Conservation (phyloP, 2,797 vertebrate genomes). For the Lerista edwardsae region DNA sequence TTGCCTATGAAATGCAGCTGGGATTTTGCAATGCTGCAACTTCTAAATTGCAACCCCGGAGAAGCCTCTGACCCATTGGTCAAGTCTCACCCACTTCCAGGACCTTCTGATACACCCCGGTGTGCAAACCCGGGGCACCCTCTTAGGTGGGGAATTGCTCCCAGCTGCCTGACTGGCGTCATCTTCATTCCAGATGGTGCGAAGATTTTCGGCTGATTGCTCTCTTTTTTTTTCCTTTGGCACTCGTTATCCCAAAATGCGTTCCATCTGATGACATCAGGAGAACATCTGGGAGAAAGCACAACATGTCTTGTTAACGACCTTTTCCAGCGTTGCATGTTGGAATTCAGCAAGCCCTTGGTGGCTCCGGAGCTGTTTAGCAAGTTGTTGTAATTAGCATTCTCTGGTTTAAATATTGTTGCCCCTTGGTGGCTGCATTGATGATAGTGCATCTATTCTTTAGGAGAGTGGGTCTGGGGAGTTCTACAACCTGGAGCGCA, state of each 20-base stretch:
- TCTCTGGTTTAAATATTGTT: too few relatives aligned
- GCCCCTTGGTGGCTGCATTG: background rate
- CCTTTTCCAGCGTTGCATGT: background rate
- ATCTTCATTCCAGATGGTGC: conserved; percentile 1
- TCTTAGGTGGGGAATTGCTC: background rate
- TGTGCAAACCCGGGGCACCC: background rate
- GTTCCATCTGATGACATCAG: conserved; percentile 19
- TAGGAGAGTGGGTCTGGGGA: too few relatives aligned
- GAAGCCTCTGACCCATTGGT: background rate
- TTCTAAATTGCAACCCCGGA: background rate
- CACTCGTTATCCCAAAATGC: conserved; percentile 6
- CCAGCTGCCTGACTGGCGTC: conserved; percentile 2
- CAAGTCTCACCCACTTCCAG: background rate
- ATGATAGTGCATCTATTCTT: background rate
- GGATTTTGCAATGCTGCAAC: background rate
- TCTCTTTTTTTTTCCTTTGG: conserved; percentile 7
- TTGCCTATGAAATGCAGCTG: background rate
- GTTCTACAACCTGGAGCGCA: too few relatives aligned
- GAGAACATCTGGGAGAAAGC: conserved; percentile 21
- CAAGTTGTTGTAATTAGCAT: background rate
- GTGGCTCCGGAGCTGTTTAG: background rate
- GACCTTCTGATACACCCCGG: background rate
- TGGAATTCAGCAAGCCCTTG: background rate
- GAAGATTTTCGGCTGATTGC: background rate
- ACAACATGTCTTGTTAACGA: background rate